A percentile compares a stretch with the other conserved stretches of the same genome.
These are phyloP conservation scores for Drosophila arawakana DNA, from an alignment of 1,140 invertebrate genomes.

Conservation along the genomic window DNA sequence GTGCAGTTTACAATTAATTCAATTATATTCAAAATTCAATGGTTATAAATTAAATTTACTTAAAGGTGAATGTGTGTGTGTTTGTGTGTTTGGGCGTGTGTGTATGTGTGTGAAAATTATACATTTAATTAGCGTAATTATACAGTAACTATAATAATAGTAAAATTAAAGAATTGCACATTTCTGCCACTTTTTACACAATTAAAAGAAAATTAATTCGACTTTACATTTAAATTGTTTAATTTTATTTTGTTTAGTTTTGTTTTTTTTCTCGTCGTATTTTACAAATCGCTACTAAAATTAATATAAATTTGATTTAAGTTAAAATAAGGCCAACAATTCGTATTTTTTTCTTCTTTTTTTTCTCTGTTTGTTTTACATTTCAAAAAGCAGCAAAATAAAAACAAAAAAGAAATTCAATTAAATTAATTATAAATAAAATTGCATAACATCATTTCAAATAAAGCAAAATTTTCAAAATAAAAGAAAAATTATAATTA, in stretches of 20 bases:
- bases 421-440: constrained; percentile 55
- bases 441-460: constrained; percentile 50
- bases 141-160: constrained; percentile 55
- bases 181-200: constrained; percentile 60
- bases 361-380: constrained; percentile 32
- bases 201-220: constrained; percentile 54
- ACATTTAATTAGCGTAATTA: constrained; percentile 41
- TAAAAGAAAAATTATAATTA: constrained; percentile 4
- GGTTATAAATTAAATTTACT: constrained; percentile 70
- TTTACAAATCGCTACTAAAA: constrained; percentile 69
- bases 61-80: constrained; percentile 49
- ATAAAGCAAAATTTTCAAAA: constrained; percentile 33
- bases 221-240: constrained; percentile 47
- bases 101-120: constrained; percentile 58
- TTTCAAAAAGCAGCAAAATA: constrained; percentile 51
- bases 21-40: constrained; percentile 44
- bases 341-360: constrained; percentile 23
- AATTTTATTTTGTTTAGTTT: constrained; percentile 46
- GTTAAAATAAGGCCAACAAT: constrained; percentile 81
- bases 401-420: constrained; percentile 46
- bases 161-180: constrained; percentile 80
- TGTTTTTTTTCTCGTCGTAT: constrained; percentile 35
- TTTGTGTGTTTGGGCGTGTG: constrained; percentile 28
- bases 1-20: constrained; percentile 58
- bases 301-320: constrained; percentile 81